Conservation (phyloP, 2,888 invertebrate species). For the Dichetophora obliterata region DNA sequence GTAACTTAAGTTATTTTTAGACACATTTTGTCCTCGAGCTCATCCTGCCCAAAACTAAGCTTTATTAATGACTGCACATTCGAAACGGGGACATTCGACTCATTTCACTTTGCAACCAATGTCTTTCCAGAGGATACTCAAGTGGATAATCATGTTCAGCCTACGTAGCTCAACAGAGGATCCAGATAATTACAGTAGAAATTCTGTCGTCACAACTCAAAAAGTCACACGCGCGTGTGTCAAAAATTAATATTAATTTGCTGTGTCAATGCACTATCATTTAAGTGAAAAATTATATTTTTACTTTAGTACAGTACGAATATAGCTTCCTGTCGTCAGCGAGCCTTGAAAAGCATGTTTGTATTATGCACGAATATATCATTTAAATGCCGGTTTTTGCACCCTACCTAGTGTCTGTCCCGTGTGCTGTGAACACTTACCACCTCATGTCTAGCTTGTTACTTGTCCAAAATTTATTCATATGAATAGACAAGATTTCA, state of each 20-base stretch:
- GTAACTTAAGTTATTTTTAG: too few relatives aligned
- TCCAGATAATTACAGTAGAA: background rate
- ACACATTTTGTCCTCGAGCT: too few relatives aligned
- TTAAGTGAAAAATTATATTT: background rate
- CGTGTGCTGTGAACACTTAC: background rate
- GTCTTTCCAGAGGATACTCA: background rate
- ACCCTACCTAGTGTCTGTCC: background rate
- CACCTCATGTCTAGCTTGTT: background rate
- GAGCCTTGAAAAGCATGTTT: conserved; percentile 34
- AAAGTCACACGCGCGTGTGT: conserved; percentile 63
- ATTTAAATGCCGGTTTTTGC: background rate
- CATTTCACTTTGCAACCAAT: conserved; percentile 57
- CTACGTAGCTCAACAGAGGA: background rate
- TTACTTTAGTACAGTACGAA: too few relatives aligned
- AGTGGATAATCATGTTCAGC: too few relatives aligned
- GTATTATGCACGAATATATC: conserved; percentile 34
- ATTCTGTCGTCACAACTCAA: conserved; percentile 16
- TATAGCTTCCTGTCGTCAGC: conserved; percentile 5
- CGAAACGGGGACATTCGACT: conserved; percentile 56
- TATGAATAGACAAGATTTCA: conserved; percentile 6
- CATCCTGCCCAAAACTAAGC: conserved; percentile 2
- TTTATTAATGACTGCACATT: conserved; percentile 59
- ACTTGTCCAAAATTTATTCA: background rate
- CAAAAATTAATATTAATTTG: conserved; percentile 68
- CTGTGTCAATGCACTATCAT: conserved; percentile 62